phyloP scores from a whole-genome alignment of 2,888 invertebrate genomes.

The Cetonia aurata region DNA sequence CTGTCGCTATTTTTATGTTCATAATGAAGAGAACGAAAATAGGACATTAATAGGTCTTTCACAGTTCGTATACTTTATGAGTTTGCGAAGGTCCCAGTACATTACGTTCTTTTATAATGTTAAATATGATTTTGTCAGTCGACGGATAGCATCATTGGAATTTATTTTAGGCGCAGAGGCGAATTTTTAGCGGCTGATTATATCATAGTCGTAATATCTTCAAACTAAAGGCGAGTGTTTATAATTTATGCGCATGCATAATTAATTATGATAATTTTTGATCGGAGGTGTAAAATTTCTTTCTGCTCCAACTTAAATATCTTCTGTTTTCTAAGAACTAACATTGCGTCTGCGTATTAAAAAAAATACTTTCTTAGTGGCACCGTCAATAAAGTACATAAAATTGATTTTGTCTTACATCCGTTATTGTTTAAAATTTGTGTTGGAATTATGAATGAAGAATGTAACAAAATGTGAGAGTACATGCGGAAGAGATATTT shows the following conservation, averaged over 20 bases:
- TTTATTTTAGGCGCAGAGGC: constrained; percentile 14
- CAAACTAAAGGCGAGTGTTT: background rate
- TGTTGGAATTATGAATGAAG: too few species aligned
- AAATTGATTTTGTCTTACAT: too few species aligned
- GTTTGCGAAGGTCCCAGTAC: constrained; percentile 8
- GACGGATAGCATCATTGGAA: constrained; percentile 9
- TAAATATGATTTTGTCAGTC: constrained; percentile 23
- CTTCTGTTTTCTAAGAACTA: background rate
- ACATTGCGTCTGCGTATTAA: too few species aligned
- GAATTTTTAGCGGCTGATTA: constrained; percentile 24
- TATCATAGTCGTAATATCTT: constrained; percentile 17
- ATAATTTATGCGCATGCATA: constrained; percentile 19
- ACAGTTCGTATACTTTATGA: background rate
- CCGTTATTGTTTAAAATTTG: too few species aligned
- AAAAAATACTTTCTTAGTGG: too few species aligned
- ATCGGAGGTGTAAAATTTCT: constrained; percentile 8
- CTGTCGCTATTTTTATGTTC: too few species aligned
- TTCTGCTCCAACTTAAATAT: background rate
- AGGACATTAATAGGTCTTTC: too few species aligned
- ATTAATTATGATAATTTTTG: constrained; percentile 3
- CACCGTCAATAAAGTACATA: too few species aligned
- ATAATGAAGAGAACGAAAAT: too few species aligned
- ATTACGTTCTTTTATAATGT: constrained; percentile 28
- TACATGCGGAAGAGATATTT: too few species aligned
- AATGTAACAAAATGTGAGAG: too few species aligned